Evolutionary conservation across 2,888 invertebrate genomes (phyloP).

Genomic region (Onthophagus sagittarius): DNA sequence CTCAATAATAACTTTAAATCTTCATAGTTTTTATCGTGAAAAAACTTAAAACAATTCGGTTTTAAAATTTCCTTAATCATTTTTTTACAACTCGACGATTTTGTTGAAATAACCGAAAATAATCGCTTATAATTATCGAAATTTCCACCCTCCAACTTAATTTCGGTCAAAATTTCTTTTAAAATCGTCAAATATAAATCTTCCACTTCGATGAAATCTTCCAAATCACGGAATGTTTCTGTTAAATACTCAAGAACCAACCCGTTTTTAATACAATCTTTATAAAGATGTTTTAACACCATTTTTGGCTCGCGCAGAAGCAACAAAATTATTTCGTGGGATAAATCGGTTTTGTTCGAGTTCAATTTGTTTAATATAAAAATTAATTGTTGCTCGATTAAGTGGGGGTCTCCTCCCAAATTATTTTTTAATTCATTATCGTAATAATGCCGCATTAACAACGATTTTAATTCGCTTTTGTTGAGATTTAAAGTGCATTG

Average conservation of each 20-base stretch:
- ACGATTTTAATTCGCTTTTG: slow-evolving; percentile 30
- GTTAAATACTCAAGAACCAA: slow-evolving; percentile 32
- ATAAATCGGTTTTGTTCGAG: slow-evolving; percentile 23
- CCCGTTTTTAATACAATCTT: slow-evolving; percentile 37
- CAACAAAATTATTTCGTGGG: slow-evolving; percentile 36
- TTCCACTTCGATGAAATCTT: slow-evolving; percentile 30
- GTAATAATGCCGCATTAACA: slow-evolving; percentile 36
- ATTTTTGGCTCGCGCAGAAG: slow-evolving; percentile 39
- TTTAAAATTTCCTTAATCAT: slow-evolving; percentile 21
- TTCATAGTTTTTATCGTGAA: slow-evolving; percentile 15
- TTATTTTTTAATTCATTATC: slow-evolving; percentile 33
- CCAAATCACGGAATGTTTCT: slow-evolving; percentile 23
- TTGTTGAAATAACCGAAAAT: slow-evolving; percentile 26
- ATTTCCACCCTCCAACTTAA: slow-evolving; percentile 32
- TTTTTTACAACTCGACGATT: slow-evolving; percentile 9
- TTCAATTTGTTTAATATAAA: slow-evolving; percentile 37
- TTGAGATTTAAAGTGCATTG: slow-evolving; percentile 39
- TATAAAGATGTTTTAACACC: slow-evolving; percentile 34
- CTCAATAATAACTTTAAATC: slow-evolving; percentile 20
- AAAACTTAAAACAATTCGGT: slow-evolving; percentile 15
- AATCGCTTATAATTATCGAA: slow-evolving; percentile 33
- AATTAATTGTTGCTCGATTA: slow-evolving; percentile 30
- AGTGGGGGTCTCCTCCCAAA: slow-evolving; percentile 26
- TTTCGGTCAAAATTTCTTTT: slow-evolving; percentile 28
- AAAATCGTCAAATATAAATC: slow-evolving; percentile 34